Conservation (phyloP, 2,113 vertebrate genomes). For the Junco hyemalis region DNA sequence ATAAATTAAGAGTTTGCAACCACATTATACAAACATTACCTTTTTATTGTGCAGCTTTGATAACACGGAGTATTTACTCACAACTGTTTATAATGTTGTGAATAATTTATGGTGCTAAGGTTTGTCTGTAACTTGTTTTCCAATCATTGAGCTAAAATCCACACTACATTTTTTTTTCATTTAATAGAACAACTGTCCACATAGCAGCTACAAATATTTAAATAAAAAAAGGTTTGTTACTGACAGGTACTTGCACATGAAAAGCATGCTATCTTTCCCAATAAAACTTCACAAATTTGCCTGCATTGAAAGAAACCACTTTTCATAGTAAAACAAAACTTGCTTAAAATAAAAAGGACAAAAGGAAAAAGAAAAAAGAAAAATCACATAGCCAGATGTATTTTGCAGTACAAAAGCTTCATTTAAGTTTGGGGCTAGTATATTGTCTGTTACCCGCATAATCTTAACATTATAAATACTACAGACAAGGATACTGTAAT, state of each 20-base stretch:
- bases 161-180: slow-evolving; percentile 83
- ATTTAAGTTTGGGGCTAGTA: slow-evolving; percentile 89
- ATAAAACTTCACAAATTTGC: slow-evolving; percentile 82
- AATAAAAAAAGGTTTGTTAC: slow-evolving; percentile 77
- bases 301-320: slow-evolving; percentile 87
- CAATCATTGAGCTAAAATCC: slow-evolving; percentile 81
- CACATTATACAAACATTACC: slow-evolving; percentile 90
- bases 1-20: slow-evolving; percentile 96
- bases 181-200: slow-evolving; percentile 92
- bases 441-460: slow-evolving; percentile 95
- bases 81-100: slow-evolving; percentile 80
- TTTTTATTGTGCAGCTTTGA: slow-evolving; percentile 85
- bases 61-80: slow-evolving; percentile 85
- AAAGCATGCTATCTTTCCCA: slow-evolving; percentile 84
- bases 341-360: neutral
- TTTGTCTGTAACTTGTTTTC: slow-evolving; percentile 87
- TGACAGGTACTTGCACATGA: slow-evolving; percentile 81
- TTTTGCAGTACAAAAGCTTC: slow-evolving; percentile 89
- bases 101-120: slow-evolving; percentile 75
- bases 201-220: slow-evolving; percentile 96
- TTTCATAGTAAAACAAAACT: slow-evolving; percentile 76
- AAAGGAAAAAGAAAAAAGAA: neutral
- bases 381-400: slow-evolving; percentile 80
- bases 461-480: slow-evolving; percentile 97
- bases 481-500: slow-evolving; percentile 90